Evolutionary conservation across 2,113 vertebrate genomes (phyloP).

Genomic region (Balaeniceps rex): DNA sequence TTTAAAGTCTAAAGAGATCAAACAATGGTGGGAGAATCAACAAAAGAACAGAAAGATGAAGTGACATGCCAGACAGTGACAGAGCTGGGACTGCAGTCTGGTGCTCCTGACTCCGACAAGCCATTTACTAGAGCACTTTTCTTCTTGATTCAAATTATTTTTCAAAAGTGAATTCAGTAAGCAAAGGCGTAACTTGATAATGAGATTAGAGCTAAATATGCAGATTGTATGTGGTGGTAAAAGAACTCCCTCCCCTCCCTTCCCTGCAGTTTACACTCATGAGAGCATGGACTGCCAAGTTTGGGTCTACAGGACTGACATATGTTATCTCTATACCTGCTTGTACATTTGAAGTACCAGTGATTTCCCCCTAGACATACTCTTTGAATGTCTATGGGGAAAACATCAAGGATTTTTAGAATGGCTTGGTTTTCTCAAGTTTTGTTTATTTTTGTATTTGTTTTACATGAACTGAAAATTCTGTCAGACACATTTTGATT

Average conservation of each 20-base stretch:
- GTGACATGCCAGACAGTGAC: background rate
- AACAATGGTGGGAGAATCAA: background rate
- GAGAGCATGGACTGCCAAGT: background rate
- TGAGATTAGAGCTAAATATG: background rate
- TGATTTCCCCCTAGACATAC: slow-evolving; percentile 49
- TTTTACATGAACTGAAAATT: slow-evolving; percentile 50
- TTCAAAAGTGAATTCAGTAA: background rate
- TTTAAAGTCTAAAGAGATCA: background rate
- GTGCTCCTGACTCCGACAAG: background rate
- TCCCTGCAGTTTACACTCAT: background rate
- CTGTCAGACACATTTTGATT: slow-evolving; percentile 46
- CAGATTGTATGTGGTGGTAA: background rate
- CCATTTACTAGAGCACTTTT: background rate
- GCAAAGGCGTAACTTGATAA: background rate
- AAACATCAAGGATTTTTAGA: slow-evolving; percentile 60
- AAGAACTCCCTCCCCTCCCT: background rate
- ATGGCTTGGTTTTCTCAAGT: slow-evolving; percentile 34
- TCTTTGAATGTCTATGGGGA: slow-evolving; percentile 50
- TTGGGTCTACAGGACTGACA: slow-evolving; percentile 10
- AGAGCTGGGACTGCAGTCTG: background rate
- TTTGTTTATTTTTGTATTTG: slow-evolving; percentile 52
- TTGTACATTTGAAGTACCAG: slow-evolving; percentile 29
- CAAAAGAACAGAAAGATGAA: background rate
- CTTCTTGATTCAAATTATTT: background rate
- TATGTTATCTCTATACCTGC: slow-evolving; percentile 5